Evolutionary conservation across 2,888 invertebrate genomes (phyloP).

Genomic region (Trichopria drosophilae): DNA sequence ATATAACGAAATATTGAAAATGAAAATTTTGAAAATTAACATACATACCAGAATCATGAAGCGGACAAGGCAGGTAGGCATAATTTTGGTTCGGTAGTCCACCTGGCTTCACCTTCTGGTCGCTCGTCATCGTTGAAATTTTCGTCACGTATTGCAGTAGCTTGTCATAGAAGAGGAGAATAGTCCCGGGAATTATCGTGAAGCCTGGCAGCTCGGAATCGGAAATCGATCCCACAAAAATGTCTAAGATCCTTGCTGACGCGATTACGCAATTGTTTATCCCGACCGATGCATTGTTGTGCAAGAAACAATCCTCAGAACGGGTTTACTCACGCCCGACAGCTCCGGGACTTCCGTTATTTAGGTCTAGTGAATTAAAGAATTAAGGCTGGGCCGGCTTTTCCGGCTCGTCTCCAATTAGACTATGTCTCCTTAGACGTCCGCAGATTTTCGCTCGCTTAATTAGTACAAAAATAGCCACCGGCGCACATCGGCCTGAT

Average conservation of each 20-base stretch:
- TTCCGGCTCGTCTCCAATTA: constrained; percentile 42
- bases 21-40: background rate
- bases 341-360: too few species aligned
- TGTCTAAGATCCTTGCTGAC: too few species aligned
- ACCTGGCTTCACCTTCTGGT: constrained; percentile 47
- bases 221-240: constrained; percentile 32
- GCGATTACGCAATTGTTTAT: too few species aligned
- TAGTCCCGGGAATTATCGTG: constrained; percentile 48
- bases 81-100: constrained; percentile 47
- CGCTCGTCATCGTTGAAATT: constrained; percentile 49
- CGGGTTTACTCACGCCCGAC: too few species aligned
- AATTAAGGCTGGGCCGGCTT: constrained; percentile 35
- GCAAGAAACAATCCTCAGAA: too few species aligned
- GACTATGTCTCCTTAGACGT: constrained; percentile 21
- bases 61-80: constrained; percentile 53
- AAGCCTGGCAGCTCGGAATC: too few species aligned
- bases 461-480: constrained; percentile 50
- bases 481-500: constrained; percentile 9
- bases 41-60: constrained; percentile 51
- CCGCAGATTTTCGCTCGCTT: constrained; percentile 36
- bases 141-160: constrained; percentile 51
- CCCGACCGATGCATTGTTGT: too few species aligned
- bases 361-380: too few species aligned
- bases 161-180: constrained; percentile 52
- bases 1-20: too few species aligned